Evolutionary conservation across 1,140 invertebrate species (phyloP), one percentile per base, ranked within the genome.

Genomic region (Drosophila ambigua): DNA sequence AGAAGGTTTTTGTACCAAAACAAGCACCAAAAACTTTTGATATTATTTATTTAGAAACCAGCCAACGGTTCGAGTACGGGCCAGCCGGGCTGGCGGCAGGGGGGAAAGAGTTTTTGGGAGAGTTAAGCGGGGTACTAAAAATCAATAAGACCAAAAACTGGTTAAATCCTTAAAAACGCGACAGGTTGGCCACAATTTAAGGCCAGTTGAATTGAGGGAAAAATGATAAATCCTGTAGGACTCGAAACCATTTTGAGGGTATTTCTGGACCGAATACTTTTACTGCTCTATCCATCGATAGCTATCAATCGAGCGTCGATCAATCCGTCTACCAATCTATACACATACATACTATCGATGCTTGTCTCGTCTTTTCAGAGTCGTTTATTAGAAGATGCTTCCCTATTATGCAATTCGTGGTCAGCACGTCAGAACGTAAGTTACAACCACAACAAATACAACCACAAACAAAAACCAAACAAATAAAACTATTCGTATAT

Each of bases 341-440:
- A 55, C 65, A 81, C 77, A 87, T 78, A 81, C 72, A 82, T 78
- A 75, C 83, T 79, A 82, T 88, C 82, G 74, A 68, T 87, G 78
- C 81, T 85, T 85, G 78, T 87, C 81, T 87, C 83, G 68, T 88
- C 83, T 89, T 91, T 91, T 90, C 95, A 97, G 96, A 96, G 95
- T 93, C 95, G 96, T 91, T 96, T 97, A 92, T 93, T 97, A 92
- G 96, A 97, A 93, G 96, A 97, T 93, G 96, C 96, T 65, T 96
- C 96, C 77, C 95, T 97, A 90, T 96, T 97, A 95, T 97, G 96
- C 94, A 97, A 96, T 93, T 96, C 96, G 43, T 97, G 96, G 96
- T 96, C 96, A 89, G 95, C 96, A 72, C 94, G 96, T 92, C 96
- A 96, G 92, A 97, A 97, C 93, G 96, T 97, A 94, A 95, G 96